Conservation (phyloP, 2,797 vertebrate genomes). For the Squalus acanthias region DNA sequence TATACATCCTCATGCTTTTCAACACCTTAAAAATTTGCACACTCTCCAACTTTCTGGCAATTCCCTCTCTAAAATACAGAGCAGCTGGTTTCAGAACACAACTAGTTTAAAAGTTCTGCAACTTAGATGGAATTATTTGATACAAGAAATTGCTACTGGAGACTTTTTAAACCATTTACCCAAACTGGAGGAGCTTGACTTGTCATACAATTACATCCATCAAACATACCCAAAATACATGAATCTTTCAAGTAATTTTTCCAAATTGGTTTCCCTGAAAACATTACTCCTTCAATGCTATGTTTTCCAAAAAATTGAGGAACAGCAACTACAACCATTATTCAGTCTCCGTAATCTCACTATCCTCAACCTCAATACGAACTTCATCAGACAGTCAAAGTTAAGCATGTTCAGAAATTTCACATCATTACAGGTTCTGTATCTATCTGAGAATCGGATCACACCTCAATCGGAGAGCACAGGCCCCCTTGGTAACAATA, state of each 20-base stretch:
- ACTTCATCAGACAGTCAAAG: slow-evolving; percentile 49
- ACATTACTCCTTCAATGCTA: slow-evolving; percentile 47
- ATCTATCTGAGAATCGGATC: slow-evolving; percentile 48
- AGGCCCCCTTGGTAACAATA: background rate
- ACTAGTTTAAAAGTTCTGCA: background rate
- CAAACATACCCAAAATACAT: slow-evolving; percentile 44
- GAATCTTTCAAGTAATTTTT: slow-evolving; percentile 43
- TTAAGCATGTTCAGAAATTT: slow-evolving; percentile 45
- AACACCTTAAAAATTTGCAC: background rate
- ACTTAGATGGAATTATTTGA: background rate
- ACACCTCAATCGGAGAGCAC: background rate
- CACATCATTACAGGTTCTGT: slow-evolving; percentile 36
- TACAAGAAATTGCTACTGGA: slow-evolving; percentile 13
- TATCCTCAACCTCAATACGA: slow-evolving; percentile 44
- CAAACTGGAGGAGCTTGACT: slow-evolving; percentile 45
- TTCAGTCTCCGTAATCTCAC: slow-evolving; percentile 35
- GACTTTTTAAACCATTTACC: slow-evolving; percentile 39
- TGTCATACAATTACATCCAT: slow-evolving; percentile 51
- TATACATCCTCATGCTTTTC: background rate
- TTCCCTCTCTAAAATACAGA: slow-evolving; percentile 40
- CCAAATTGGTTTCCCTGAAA: slow-evolving; percentile 41
- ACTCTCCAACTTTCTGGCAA: slow-evolving; percentile 43
- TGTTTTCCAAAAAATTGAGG: slow-evolving; percentile 47
- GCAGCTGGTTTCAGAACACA: background rate
- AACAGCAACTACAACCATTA: slow-evolving; percentile 37